Evolutionary conservation across 2,113 vertebrate species (phyloP), one percentile per base, ranked within the genome.

Genomic region (Rafetus swinhoei): DNA sequence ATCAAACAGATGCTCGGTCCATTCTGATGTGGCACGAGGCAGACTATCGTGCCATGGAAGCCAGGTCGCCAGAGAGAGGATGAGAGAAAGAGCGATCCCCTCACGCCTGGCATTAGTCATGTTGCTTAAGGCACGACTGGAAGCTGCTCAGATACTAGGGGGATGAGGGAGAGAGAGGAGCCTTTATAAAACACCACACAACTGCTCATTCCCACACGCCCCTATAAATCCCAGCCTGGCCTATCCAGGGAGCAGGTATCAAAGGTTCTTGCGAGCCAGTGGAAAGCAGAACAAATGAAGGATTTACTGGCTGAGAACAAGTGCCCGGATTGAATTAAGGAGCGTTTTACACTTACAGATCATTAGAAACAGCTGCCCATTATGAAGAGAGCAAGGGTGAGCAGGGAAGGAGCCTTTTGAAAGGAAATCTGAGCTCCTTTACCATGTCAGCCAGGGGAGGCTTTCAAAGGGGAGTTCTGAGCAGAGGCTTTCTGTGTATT

Each of bases 281-380:
- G 15, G 91, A 96, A 96, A 95, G 87, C 85, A 2, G 90, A 93
- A 89, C 93, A 96, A 92, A 97, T 95, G 95, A 97, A 97, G 97
- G 92, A 60, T 95, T 97, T 94, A 93, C 92, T 93, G 83, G 96
- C 97, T 97, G 96, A 45, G 95, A 97, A 97, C 96, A 88, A 97
- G 95, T 95, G 96, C 96, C 97, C 91, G 59, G 83, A 91, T 93
- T 86, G 97, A 97, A 96, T 98, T 97, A 96, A 91, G 94, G 95
- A 96, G 91, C 84, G 22, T 96, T 97, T 97, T 98, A 94, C 96
- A 95, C 96, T 95, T 97, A 90, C 65, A 57, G 96, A 96, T 98
- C 98, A 98, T 98, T 97, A 97, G 95, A 95, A 82, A 59, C 95
- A 94, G 96, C 93, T 93, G 95, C 96, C 95, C 93, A 89, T 89